A percentile compares a stretch with the other conserved stretches of the same genome.
phyloP scores from a whole-genome alignment of 2,113 vertebrate species.

The Cebus imitator region DNA sequence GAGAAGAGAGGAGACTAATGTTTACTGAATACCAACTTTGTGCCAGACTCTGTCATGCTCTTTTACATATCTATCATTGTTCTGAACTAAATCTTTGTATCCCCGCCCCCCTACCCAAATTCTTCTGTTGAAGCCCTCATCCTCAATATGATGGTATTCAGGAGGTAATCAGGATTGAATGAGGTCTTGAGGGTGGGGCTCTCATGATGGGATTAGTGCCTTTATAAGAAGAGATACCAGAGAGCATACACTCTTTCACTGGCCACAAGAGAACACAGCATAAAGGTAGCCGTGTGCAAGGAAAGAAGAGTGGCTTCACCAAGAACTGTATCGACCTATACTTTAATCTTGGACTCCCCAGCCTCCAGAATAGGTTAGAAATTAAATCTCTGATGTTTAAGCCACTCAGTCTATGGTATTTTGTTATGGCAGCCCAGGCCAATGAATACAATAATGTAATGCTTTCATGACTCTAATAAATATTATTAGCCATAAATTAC shows the following conservation, averaged over 20 bases:
- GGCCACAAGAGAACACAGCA: neutral
- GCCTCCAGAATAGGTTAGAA: neutral
- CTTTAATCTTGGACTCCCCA: neutral
- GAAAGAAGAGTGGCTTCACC: neutral
- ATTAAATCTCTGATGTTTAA: neutral
- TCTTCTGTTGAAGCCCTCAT: neutral
- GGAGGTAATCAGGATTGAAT: neutral
- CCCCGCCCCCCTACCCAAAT: neutral
- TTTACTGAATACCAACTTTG: neutral
- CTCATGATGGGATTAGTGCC: neutral
- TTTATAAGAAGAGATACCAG: neutral
- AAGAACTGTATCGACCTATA: neutral
- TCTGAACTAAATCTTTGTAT: neutral
- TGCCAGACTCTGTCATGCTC: neutral
- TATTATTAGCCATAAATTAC: neutral
- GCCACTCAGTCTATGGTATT: neutral
- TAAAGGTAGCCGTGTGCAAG: neutral
- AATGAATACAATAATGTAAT: neutral
- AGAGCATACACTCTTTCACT: neutral
- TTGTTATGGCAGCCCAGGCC: neutral
- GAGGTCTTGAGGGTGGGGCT: neutral
- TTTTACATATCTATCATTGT: neutral
- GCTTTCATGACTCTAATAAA: neutral
- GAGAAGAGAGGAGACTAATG: neutral
- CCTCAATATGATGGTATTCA: neutral